Conservation (phyloP, 2,797 vertebrate genomes). For the Lagorchestes hirsutus region DNA sequence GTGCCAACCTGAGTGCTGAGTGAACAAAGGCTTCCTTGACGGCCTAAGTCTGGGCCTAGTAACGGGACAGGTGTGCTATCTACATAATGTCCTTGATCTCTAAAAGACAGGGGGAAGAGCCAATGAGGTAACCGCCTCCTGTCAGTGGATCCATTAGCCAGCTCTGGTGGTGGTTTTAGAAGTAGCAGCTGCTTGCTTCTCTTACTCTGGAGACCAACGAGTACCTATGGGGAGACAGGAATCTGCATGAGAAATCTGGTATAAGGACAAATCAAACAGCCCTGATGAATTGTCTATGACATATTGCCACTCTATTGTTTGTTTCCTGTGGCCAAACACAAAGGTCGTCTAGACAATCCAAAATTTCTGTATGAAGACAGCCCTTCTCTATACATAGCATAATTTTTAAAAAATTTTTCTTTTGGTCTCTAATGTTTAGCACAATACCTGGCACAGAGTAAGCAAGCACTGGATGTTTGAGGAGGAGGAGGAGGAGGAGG, state of each 20-base stretch:
- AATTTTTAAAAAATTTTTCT: neutral
- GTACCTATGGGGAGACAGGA: slow-evolving; percentile 73
- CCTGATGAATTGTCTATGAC: slow-evolving; percentile 52
- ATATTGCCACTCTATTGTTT: slow-evolving; percentile 44
- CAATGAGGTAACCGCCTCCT: neutral
- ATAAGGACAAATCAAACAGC: slow-evolving; percentile 47
- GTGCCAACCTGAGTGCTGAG: neutral
- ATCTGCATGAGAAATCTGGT: slow-evolving; percentile 79
- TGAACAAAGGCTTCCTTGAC: neutral
- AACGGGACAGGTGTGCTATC: slow-evolving; percentile 52
- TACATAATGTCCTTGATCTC: slow-evolving; percentile 44
- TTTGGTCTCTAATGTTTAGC: neutral
- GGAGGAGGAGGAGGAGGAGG: too few species aligned
- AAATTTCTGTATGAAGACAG: neutral
- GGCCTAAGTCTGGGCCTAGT: neutral
- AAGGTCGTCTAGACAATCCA: slow-evolving; percentile 5
- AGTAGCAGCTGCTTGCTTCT: slow-evolving; percentile 53
- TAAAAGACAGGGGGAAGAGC: neutral
- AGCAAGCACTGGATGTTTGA: rapidly evolving
- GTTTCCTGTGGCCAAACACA: neutral
- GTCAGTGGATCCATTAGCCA: slow-evolving; percentile 7
- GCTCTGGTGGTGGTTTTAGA: slow-evolving; percentile 71
- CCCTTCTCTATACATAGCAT: neutral
- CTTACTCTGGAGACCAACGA: slow-evolving; percentile 46
- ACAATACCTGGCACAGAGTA: neutral